Conservation (phyloP, 1,140 invertebrate genomes). For the Camponotus vicinus region DNA sequence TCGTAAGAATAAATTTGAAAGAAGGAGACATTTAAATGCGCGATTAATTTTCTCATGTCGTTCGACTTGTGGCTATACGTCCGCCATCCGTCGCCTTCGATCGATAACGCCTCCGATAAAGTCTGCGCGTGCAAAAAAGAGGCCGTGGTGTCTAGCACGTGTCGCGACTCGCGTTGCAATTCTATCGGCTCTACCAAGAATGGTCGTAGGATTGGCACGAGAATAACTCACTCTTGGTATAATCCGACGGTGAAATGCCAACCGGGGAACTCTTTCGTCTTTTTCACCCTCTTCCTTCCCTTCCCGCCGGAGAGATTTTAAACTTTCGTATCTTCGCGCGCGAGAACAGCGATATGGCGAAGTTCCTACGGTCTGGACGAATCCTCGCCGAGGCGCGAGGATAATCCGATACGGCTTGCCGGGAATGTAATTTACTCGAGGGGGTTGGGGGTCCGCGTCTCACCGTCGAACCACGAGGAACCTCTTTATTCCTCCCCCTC, state of each 20-base stretch:
- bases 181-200: conserved; percentile 42
- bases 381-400: conserved; percentile 58
- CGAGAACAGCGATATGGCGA: conserved; percentile 53
- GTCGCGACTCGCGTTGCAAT: conserved; percentile 40
- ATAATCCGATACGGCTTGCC: conserved; percentile 69
- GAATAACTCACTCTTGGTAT: conserved; percentile 39
- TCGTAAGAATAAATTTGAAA: not conserved
- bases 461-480: conserved; percentile 36
- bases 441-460: not conserved
- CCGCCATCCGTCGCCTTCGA: conserved; percentile 13
- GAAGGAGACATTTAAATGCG: not conserved
- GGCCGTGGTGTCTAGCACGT: not conserved
- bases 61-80: conserved; percentile 1
- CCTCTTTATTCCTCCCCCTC: conserved; percentile 13
- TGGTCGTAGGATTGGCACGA: conserved; percentile 35
- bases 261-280: conserved; percentile 18
- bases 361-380: conserved; percentile 59
- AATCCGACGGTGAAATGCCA: not conserved
- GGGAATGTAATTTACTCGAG: conserved; percentile 69
- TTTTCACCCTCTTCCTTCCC: too few species aligned
- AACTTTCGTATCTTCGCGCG: conserved; percentile 47
- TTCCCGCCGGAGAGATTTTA: conserved; percentile 50
- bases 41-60: not conserved
- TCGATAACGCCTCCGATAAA: conserved; percentile 8
- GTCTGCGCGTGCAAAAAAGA: not conserved